These are phyloP conservation scores for Cyanistes caeruleus DNA, from an alignment of 2,113 vertebrate genomes.

Conservation along the genomic window DNA sequence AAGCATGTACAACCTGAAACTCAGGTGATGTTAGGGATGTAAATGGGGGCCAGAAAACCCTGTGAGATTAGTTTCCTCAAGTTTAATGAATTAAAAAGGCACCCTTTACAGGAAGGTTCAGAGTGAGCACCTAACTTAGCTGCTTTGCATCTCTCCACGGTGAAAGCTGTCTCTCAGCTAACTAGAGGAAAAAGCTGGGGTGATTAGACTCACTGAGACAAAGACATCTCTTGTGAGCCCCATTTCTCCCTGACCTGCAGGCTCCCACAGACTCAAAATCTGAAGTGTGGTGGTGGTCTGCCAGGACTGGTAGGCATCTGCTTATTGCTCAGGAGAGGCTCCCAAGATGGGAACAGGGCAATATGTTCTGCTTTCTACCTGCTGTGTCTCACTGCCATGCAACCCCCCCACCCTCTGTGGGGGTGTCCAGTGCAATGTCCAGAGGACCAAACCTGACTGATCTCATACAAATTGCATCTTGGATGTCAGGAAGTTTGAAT, in stretches of 20 bases:
- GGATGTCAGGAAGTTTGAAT: not conserved
- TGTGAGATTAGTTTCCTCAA: not conserved
- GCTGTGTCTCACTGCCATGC: not conserved
- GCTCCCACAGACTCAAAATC: not conserved
- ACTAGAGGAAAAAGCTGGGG: not conserved
- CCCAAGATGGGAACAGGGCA: not conserved
- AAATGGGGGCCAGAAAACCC: not conserved
- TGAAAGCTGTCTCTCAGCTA: not conserved
- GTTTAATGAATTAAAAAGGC: not conserved
- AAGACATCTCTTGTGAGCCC: not conserved
- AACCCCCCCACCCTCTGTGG: not conserved
- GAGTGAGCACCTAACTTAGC: not conserved
- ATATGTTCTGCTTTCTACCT: not conserved
- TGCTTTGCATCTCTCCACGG: not conserved
- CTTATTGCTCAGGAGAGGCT: not conserved
- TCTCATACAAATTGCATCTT: not conserved
- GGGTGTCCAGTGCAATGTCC: not conserved
- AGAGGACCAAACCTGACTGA: not conserved
- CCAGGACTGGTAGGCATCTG: not conserved
- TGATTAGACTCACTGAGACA: not conserved
- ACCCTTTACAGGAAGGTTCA: not conserved
- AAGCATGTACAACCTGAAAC: not conserved
- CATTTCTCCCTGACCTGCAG: not conserved
- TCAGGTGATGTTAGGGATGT: not conserved
- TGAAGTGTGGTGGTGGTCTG: rapidly evolving